These are phyloP conservation scores for Notocelia uddmanniana DNA, from an alignment of 2,888 invertebrate species.

Conservation along the genomic window DNA sequence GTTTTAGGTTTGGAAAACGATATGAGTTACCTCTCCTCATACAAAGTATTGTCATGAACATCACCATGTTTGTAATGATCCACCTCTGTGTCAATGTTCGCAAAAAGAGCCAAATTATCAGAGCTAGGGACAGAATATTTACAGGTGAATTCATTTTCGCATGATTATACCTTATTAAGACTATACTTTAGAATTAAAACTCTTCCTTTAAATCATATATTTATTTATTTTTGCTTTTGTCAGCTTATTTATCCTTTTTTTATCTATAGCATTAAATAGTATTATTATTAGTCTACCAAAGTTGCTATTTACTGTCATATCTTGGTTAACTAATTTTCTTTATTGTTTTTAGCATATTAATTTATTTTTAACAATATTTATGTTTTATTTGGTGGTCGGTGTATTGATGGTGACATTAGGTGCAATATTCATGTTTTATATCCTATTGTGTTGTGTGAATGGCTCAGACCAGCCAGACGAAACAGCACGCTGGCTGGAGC, in stretches of 20 bases:
- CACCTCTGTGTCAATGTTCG: slow-evolving; percentile 95
- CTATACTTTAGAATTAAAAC: background rate
- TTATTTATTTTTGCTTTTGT: background rate
- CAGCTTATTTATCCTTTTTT: background rate
- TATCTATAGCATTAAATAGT: background rate
- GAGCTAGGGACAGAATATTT: slow-evolving; percentile 92
- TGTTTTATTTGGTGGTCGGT: slow-evolving; percentile 83
- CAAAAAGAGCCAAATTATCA: slow-evolving; percentile 92
- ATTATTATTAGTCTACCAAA: background rate
- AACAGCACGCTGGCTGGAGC: slow-evolving; percentile 81
- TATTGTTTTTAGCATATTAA: slow-evolving; percentile 51
- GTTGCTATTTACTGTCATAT: slow-evolving; percentile 45
- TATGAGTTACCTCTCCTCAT: slow-evolving; percentile 97
- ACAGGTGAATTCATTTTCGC: slow-evolving; percentile 87
- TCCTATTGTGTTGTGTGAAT: slow-evolving; percentile 84
- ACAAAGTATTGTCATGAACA: slow-evolving; percentile 99
- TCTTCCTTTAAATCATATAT: background rate
- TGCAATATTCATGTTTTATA: slow-evolving; percentile 86
- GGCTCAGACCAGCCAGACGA: slow-evolving; percentile 84
- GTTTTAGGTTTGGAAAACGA: slow-evolving; percentile 97
- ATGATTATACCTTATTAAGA: background rate
- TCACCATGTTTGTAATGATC: slow-evolving; percentile 98
- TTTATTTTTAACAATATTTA: slow-evolving; percentile 75
- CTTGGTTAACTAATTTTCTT: slow-evolving; percentile 51
- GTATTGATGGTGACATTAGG: slow-evolving; percentile 81